A percentile compares a stretch with the other conserved stretches of the same genome.
These are phyloP conservation scores for Cottus gobio DNA, from an alignment of 2,113 vertebrate genomes.

Conservation along the genomic window DNA sequence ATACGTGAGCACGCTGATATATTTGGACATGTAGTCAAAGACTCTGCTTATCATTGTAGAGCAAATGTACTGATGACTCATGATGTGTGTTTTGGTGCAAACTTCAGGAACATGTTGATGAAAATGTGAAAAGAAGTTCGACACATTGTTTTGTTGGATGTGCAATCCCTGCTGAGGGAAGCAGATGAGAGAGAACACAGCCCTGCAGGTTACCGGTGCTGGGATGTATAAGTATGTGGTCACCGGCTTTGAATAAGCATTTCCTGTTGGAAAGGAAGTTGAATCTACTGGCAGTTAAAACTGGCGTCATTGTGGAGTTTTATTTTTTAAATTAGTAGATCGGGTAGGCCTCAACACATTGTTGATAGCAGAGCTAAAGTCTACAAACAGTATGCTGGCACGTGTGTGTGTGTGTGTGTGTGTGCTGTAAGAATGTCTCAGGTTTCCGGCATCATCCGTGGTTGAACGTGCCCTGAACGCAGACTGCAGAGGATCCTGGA, in stretches of 20 bases:
- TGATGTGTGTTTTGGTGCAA: neutral
- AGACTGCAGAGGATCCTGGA: neutral
- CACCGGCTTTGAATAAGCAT: neutral
- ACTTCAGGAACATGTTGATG: neutral
- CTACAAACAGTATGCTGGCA: neutral
- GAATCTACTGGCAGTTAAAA: neutral
- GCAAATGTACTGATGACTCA: neutral
- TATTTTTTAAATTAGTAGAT: neutral
- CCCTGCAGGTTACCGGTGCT: neutral
- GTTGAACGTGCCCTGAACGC: neutral
- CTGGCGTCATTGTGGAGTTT: neutral
- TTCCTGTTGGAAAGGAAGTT: slow-evolving; percentile 5
- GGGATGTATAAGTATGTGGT: neutral
- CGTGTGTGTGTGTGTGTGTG: neutral
- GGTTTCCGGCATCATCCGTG: neutral
- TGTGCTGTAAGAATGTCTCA: neutral
- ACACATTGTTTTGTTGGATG: no score
- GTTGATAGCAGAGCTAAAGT: neutral
- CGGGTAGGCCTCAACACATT: neutral
- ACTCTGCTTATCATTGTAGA: neutral
- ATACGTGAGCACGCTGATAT: slow-evolving; percentile 3
- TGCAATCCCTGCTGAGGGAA: neutral
- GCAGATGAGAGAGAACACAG: neutral
- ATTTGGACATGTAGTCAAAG: neutral
- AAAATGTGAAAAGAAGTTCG: neutral